These are phyloP conservation scores for Metallyticus violacea DNA, from an alignment of 2,888 invertebrate genomes.

Conservation along the genomic window DNA sequence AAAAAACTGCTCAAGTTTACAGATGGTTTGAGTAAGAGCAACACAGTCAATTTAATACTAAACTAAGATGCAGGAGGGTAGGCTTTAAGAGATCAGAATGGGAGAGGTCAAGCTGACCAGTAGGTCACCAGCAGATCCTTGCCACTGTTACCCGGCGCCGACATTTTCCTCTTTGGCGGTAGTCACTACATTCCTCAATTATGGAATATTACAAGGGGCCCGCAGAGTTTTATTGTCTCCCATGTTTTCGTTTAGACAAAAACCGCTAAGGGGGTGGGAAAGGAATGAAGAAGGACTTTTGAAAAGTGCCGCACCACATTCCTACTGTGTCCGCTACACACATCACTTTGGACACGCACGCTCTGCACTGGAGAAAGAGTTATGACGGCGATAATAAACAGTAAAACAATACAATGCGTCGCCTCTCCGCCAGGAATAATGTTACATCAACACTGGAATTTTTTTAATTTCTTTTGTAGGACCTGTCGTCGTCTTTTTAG, in stretches of 20 bases:
- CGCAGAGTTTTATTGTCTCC: neutral
- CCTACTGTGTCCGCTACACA: neutral
- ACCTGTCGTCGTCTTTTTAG: neutral
- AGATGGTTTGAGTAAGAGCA: too few relatives aligned
- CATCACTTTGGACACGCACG: neutral
- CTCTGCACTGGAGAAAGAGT: neutral
- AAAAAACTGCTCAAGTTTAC: too few relatives aligned
- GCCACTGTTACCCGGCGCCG: neutral
- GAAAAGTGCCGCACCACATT: neutral
- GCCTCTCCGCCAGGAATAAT: neutral
- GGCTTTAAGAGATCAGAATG: neutral
- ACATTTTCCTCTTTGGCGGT: neutral
- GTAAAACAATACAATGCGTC: neutral
- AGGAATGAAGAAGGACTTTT: neutral
- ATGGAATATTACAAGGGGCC: neutral
- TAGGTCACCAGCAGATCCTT: neutral
- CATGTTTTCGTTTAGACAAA: neutral
- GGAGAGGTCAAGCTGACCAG: neutral
- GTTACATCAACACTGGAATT: neutral
- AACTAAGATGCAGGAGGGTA: neutral
- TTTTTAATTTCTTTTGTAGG: neutral
- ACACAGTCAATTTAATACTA: too few relatives aligned
- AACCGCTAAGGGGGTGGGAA: neutral
- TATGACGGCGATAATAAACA: neutral
- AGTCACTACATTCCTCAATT: neutral